Base-by-base conservation (phyloP, 2,888 invertebrate species). In the Drosophila neonasuta region DNA sequence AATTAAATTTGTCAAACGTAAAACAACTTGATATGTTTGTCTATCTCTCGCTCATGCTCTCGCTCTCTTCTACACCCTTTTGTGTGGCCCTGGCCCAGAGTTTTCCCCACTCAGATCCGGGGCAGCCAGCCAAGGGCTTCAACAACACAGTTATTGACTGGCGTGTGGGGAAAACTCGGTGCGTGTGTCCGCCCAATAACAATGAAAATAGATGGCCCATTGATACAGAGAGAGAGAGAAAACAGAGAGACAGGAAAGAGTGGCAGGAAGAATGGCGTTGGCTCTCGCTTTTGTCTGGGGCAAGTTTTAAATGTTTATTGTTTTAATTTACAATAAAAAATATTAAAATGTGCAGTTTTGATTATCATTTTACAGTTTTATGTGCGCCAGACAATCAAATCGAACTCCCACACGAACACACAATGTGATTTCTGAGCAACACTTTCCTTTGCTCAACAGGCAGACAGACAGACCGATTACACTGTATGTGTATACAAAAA, bases 1-100 rank as follows among this genome's bases (percentile, higher is more conserved):
- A 83, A 83, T 83, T 86, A 84, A 84, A 84, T 83, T 84, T 83
- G 84, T 84, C 86, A 83, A 86, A 83, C 73, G 79, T 79, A 79
- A 80, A 82, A 74, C 80, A 79, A 83, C 79, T 83, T 81, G 86
- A 81, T 81, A 81, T 82, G 86, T 73, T 74, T 65, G 62, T 57
- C 60, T 50, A 46, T 39, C 49, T 30, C 46, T n/a, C 20, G 11
- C 17, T 17, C 6, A 11, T 17, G 2, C 30, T 17, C 11, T 32
- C 39, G 8, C 24, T 9, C 17, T 17, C n/a, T 7, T 36, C 34
- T 45, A 34, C 65, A 72, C 69, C 71, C 75, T 69, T 69, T 71
- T 44, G 15, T 45, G 55, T 54, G 60, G 52, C 57, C 57, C 54
- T 58, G 67, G 15, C 44, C 41, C 58, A 17, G 39, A 24, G 39